Conservation (phyloP, 2,113 vertebrate genomes). For the Callipepla squamata region DNA sequence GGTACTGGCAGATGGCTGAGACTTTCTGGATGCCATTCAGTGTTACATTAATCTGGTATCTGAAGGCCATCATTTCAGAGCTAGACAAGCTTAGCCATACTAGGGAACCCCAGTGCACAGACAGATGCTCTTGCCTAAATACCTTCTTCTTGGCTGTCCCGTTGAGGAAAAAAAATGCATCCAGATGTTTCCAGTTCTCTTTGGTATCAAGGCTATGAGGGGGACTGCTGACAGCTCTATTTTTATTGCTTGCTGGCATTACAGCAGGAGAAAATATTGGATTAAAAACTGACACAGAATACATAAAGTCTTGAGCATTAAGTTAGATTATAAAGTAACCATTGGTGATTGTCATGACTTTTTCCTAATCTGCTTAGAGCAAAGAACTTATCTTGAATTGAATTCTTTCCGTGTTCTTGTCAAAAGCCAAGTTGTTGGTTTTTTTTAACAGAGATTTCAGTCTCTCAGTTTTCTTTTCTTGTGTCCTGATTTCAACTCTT, state of each 20-base stretch:
- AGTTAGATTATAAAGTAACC: slow-evolving; percentile 35
- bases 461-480: slow-evolving; percentile 32
- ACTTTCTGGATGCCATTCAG: neutral
- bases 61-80: neutral
- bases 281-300: slow-evolving; percentile 40
- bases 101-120: slow-evolving; percentile 8
- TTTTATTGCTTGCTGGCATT: slow-evolving; percentile 35
- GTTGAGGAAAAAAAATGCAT: slow-evolving; percentile 7
- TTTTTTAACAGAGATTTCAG: neutral
- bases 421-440: slow-evolving; percentile 47
- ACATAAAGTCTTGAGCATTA: neutral
- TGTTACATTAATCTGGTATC: neutral
- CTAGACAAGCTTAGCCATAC: neutral
- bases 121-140: slow-evolving; percentile 36
- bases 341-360: neutral
- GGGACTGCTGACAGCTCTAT: slow-evolving; percentile 26
- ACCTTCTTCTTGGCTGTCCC: slow-evolving; percentile 33
- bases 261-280: neutral
- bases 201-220: slow-evolving; percentile 12
- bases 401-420: slow-evolving; percentile 59
- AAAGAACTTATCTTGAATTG: slow-evolving; percentile 44
- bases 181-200: slow-evolving; percentile 54
- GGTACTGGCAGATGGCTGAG: neutral
- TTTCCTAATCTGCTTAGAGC: slow-evolving; percentile 54
- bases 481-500: slow-evolving; percentile 71